A percentile compares a stretch with the other conserved stretches of the same genome.
Conservation (phyloP, 2,113 vertebrate genomes). For the Agapornis roseicollis region DNA sequence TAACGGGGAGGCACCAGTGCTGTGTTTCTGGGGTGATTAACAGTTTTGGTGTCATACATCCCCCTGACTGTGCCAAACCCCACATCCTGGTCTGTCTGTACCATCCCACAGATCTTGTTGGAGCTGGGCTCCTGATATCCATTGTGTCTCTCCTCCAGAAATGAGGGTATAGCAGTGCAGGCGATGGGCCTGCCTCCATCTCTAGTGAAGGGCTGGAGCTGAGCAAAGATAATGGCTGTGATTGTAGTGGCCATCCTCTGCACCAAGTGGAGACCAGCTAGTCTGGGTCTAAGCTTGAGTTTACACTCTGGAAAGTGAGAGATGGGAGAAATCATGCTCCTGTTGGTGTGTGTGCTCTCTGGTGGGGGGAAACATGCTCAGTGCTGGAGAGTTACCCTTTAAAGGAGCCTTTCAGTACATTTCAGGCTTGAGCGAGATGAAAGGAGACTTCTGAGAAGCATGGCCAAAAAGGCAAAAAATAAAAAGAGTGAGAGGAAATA, state of each 20-base stretch:
- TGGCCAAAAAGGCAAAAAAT: background rate
- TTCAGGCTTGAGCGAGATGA: background rate
- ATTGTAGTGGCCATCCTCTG: background rate
- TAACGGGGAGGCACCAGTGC: background rate
- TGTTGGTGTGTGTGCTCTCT: background rate
- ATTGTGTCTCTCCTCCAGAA: background rate
- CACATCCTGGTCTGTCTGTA: fast-evolving
- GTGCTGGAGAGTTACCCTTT: background rate
- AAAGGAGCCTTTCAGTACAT: background rate
- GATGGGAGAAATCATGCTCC: background rate
- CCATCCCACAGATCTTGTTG: fast-evolving
- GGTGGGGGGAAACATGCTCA: background rate
- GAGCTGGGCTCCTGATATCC: background rate
- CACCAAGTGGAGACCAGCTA: background rate
- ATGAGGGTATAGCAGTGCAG: background rate
- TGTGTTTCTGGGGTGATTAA: background rate
- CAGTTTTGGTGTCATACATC: background rate
- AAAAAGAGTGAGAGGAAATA: background rate
- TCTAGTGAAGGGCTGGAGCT: background rate
- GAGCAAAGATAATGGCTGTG: background rate
- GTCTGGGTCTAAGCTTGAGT: background rate
- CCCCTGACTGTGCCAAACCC: no score
- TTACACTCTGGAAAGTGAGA: background rate
- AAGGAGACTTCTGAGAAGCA: background rate
- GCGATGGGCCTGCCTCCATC: background rate